These are phyloP conservation scores for Tenthredo amoena DNA, from an alignment of 2,888 invertebrate genomes.

Conservation along the genomic window DNA sequence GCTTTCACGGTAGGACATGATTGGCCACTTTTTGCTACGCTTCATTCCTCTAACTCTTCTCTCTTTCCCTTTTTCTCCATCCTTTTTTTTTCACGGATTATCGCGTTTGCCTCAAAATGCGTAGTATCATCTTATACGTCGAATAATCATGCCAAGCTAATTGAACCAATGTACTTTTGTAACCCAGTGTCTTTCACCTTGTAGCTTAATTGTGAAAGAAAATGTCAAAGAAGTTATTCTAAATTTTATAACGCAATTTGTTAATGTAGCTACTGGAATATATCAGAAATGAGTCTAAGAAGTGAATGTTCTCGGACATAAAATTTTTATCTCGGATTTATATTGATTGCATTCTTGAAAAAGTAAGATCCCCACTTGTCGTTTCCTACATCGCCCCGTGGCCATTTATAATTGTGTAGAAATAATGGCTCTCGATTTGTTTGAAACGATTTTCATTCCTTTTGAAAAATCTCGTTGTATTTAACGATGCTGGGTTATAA, in stretches of 20 bases:
- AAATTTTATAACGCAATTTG: background rate
- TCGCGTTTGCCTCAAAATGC: background rate
- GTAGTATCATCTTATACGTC: background rate
- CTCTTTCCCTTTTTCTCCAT: background rate
- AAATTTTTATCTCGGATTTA: background rate
- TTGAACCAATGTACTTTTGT: background rate
- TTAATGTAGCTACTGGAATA: background rate
- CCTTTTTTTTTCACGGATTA: background rate
- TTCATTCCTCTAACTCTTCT: background rate
- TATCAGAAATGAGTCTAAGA: background rate
- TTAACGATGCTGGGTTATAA: conserved; percentile 8
- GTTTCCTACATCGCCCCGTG: background rate
- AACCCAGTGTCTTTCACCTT: background rate
- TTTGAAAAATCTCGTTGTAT: background rate
- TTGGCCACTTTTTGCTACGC: conserved; percentile 25
- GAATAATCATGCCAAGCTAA: background rate
- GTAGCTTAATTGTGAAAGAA: background rate
- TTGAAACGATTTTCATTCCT: background rate
- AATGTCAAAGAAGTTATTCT: background rate
- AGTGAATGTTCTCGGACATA: background rate
- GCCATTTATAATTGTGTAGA: background rate
- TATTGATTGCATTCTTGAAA: background rate
- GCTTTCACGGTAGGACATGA: conserved; percentile 33
- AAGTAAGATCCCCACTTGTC: background rate
- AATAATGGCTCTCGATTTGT: background rate